Base-by-base conservation (phyloP, 2,797 vertebrate species). In the Apogon hyalosoma region DNA sequence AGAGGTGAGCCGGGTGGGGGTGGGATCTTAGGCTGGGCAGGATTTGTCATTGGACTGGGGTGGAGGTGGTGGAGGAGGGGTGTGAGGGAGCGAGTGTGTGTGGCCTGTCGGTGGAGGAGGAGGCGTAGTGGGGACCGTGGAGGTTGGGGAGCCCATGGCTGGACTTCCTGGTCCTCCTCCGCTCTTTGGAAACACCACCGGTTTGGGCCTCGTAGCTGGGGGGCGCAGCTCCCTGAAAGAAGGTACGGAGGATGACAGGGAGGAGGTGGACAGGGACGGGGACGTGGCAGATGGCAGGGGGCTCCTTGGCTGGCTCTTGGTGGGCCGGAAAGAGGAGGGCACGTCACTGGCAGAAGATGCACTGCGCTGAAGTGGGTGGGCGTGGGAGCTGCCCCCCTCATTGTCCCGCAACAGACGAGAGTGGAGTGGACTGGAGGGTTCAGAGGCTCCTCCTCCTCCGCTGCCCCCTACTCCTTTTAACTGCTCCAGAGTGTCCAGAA, bases 371-470 rank as follows among this genome's bases (percentile, higher is more conserved):
- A 99, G 97, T 0, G 92, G 88, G 74, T 94, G 92, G 19, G 42
- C 19, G 4, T 92, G 66, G 74, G 75, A 95, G 92, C 1, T 86
- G 0, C 90, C n/a, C 71, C 96, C 97, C 0, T 94, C 92, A 1
- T 71, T 14, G 90, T 98, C 97, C 77, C 96, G 94, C 64, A 98
- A 85, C 36, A 97, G 93, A 70, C 98, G 96, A 6, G 96, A 92
- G 91, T 99, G 98, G 75, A 99, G 95, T 0, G 98, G 98, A 79
- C 98, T 99, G 85, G 97, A 99, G 36, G 98, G 98, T 83, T 99
- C 98, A 0, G 97, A 98, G 0, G 84, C 93, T 79, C 1, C 96
- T 0, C 94, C 84, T 1, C 86, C 78, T 1, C 84, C 56, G 0
- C 85, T 73, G 14, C 93, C 92, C 0, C 95, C 91, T 31, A 95